Percentiles rank a stretch among this genome's conserved stretches.
These are phyloP conservation scores for Stomatorhinus ivindoensis DNA, from an alignment of 2,113 vertebrate species.

Conservation along the genomic window DNA sequence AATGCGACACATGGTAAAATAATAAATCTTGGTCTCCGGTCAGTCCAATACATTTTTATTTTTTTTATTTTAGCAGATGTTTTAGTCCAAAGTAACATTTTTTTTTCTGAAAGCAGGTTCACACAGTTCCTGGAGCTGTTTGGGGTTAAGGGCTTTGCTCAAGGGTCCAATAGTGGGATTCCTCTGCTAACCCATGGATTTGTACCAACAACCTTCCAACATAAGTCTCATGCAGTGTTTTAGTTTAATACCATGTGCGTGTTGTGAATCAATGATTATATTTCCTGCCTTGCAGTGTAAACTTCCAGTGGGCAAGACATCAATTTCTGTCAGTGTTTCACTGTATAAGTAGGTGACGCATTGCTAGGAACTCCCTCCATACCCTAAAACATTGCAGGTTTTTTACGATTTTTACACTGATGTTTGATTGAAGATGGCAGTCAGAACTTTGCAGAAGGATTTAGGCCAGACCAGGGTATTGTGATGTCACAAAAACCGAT, in stretches of 20 bases:
- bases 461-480: background rate
- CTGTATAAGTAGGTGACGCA: background rate
- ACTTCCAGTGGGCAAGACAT: background rate
- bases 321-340: background rate
- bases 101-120: background rate
- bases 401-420: background rate
- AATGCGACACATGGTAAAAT: background rate
- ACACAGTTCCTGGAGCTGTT: background rate
- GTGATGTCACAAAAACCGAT: background rate
- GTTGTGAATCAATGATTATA: background rate
- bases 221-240: background rate
- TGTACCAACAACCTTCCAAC: background rate
- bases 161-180: background rate
- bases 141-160: background rate
- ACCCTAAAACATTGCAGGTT: background rate
- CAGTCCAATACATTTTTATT: background rate
- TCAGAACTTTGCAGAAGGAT: background rate
- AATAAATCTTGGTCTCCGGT: background rate
- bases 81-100: background rate
- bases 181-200: background rate
- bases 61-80: background rate
- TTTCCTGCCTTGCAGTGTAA: background rate
- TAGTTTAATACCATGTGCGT: background rate
- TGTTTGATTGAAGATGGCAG: background rate
- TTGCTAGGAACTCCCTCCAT: background rate